Evolutionary conservation across 2,113 vertebrate genomes (phyloP).

Genomic region (Ranitomeya imitator): DNA sequence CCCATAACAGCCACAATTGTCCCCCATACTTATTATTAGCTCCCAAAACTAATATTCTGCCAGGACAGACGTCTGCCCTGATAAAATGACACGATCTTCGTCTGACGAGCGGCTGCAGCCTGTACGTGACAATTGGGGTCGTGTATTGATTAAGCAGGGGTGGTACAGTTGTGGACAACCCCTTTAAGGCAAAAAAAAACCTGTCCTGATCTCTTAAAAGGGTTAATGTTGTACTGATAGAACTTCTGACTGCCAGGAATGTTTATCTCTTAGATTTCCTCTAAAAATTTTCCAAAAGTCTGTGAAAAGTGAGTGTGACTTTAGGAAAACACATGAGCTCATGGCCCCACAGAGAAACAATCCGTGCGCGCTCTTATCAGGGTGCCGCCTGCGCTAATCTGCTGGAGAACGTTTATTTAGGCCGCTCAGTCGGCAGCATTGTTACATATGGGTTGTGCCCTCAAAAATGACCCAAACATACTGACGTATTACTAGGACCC

Average conservation of each 20-base stretch:
- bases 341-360: not conserved
- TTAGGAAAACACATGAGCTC: constrained; percentile 9
- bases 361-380: constrained; percentile 1
- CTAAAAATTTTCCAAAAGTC: not conserved
- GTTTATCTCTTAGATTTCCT: not conserved
- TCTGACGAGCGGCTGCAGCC: no score
- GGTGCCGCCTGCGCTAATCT: not conserved
- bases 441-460: not conserved
- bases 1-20: no score
- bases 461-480: not conserved
- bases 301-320: not conserved
- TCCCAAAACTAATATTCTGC: no score
- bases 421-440: not conserved
- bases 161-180: no score
- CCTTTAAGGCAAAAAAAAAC: no score
- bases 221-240: not conserved
- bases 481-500: no score
- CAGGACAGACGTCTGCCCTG: no score
- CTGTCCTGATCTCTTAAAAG: no score
- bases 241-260: not conserved
- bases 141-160: no score
- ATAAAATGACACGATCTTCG: no score
- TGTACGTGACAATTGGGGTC: no score
- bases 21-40: no score
- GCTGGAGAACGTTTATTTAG: not conserved